Evolutionary conservation across 2,797 vertebrate species (phyloP).

Genomic region (Enteromius trimaculatus): DNA sequence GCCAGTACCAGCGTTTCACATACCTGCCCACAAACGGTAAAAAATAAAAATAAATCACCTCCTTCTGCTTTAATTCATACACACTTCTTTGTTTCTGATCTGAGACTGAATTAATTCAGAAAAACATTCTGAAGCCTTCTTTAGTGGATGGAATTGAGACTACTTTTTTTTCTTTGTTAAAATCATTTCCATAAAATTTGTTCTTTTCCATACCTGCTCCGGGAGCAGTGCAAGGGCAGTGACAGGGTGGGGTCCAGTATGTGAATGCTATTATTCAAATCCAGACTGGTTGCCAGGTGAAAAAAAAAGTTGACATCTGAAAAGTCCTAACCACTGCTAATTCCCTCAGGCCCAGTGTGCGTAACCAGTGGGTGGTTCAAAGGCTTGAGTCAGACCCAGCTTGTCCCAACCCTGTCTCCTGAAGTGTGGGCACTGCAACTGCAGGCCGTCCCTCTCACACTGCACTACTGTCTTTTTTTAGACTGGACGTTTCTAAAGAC

Average conservation of each 20-base stretch:
- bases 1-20: constrained; percentile 95
- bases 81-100: constrained; percentile 16
- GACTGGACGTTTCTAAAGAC: constrained; percentile 4
- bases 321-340: constrained; percentile 70
- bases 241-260: constrained; percentile 61
- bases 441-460: constrained; percentile 66
- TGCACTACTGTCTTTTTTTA: constrained; percentile 69
- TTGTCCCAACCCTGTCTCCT: constrained; percentile 64
- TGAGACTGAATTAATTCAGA: constrained; percentile 25
- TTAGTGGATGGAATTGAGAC: constrained; percentile 27
- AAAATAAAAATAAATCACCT: not conserved
- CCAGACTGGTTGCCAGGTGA: constrained; percentile 68
- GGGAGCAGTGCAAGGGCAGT: constrained; percentile 52
- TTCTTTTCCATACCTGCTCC: constrained; percentile 74
- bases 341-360: constrained; percentile 66
- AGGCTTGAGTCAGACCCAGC: constrained; percentile 67
- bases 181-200: constrained; percentile 68
- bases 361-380: constrained; percentile 77
- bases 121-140: constrained; percentile 18
- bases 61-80: constrained; percentile 4
- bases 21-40: constrained; percentile 94
- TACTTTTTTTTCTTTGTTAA: constrained; percentile 55
- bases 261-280: constrained; percentile 73
- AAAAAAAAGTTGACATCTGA: constrained; percentile 68
- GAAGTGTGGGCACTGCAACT: constrained; percentile 66